Evolutionary conservation across 2,797 vertebrate genomes (phyloP), one percentile per base, ranked within the genome.

Genomic region (Sandelia bainsii): DNA sequence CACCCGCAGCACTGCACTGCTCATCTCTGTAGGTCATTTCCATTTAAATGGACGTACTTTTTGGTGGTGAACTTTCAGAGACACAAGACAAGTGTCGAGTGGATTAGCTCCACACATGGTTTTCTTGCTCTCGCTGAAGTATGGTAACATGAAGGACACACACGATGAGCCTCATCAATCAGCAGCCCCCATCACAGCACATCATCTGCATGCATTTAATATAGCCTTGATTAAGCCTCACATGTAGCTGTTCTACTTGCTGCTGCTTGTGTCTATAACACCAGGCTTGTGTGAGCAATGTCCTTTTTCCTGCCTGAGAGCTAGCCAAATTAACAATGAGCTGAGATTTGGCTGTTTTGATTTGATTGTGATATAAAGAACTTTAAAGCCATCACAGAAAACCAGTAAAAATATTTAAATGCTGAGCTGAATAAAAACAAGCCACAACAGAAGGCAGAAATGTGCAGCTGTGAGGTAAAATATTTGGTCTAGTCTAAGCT

Each of bases 1-100:
- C 80, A 84, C 85, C 85, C 66, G 56, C 50, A 80, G 67, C 85
- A 79, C 68, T 79, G 71, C 44, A 19, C 52, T 5, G 50, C 81
- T 82, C 64, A 69, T 85, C 72, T 59, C 25, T 51, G 7, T 34
- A 22, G 77, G 84, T 86, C 61, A 90, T 91, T 92, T 90, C 83
- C 84, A 86, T 89, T 90, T 90, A 86, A 87, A 90, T 90, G 68
- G 79, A 58, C 69, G 50, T 42, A 69, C 39, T 59, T 77, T 81
- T 76, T 52, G 40, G 54, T 45, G 79, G 37, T 52, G 62, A 88
- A 87, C 76, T 77, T 69, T 80, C 44, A 6, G 54, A 86, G 65
- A 77, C 61, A 53, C 60, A 62, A 69, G 63, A 77, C 73, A 66
- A n/a, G n/a, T n/a, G n/a, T n/a, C 17, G 50, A 82, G 70, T 85